A percentile compares a stretch with the other conserved stretches of the same genome.
These are phyloP conservation scores for Myotis findleyi DNA, from an alignment of 2,797 vertebrate genomes.

Conservation along the genomic window DNA sequence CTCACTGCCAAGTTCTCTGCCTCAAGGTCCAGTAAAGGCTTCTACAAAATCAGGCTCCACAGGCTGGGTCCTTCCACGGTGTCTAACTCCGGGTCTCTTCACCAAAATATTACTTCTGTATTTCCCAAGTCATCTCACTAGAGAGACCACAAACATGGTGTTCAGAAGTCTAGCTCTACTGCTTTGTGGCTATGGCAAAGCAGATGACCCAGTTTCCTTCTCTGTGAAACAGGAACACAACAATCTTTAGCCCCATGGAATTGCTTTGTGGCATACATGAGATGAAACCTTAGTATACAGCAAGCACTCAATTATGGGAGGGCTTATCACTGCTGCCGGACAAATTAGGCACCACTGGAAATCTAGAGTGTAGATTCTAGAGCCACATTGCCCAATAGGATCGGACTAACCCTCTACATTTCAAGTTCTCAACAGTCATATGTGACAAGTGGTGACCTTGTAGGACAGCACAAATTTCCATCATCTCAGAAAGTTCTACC, in stretches of 20 bases:
- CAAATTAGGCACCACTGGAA: not conserved
- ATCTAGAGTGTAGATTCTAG: not conserved
- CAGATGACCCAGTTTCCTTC: constrained; percentile 6
- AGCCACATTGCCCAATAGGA: not conserved
- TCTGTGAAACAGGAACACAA: not conserved
- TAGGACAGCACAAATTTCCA: not conserved
- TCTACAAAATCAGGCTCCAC: not conserved
- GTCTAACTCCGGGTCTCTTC: not conserved
- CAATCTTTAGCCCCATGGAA: not conserved
- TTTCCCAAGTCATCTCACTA: not conserved
- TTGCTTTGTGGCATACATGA: not conserved
- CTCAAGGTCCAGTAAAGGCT: not conserved
- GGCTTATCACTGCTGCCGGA: not conserved
- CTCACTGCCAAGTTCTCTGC: not conserved
- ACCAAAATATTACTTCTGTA: not conserved
- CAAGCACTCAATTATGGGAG: not conserved
- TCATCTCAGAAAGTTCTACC: constrained; percentile 38
- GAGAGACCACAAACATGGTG: not conserved
- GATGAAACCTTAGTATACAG: constrained; percentile 12
- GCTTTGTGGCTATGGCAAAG: not conserved
- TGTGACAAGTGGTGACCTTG: not conserved
- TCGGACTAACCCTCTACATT: not conserved
- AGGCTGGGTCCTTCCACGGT: not conserved
- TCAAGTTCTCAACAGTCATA: not conserved
- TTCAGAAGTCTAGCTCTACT: not conserved